phyloP scores from a whole-genome alignment of 2,797 vertebrate species.

The Euphonia xanthogaster region DNA sequence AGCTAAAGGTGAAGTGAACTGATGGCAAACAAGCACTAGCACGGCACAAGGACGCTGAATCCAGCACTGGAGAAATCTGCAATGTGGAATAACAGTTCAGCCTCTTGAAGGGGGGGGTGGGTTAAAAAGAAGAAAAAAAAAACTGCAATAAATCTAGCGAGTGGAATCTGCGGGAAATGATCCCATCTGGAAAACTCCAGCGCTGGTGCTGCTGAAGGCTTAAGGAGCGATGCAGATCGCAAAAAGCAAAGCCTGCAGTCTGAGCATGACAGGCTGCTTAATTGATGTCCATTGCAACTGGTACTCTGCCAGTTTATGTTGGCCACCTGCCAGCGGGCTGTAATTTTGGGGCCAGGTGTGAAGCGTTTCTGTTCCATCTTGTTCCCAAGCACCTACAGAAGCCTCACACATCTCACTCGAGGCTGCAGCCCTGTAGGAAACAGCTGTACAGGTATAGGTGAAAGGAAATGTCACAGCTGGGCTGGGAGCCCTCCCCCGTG shows the following conservation, averaged over 20 bases:
- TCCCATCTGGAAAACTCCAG: slow-evolving; percentile 78
- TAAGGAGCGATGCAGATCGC: slow-evolving; percentile 63
- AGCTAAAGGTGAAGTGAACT: neutral
- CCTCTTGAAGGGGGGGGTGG: slow-evolving; percentile 25
- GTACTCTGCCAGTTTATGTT: slow-evolving; percentile 81
- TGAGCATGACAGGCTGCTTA: slow-evolving; percentile 79
- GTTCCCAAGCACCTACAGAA: slow-evolving; percentile 80
- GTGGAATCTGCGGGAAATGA: slow-evolving; percentile 71
- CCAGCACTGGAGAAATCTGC: slow-evolving; percentile 63
- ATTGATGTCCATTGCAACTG: slow-evolving; percentile 84
- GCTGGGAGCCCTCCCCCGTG: slow-evolving; percentile 31
- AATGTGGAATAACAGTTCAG: slow-evolving; percentile 63
- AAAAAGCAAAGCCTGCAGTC: slow-evolving; percentile 71
- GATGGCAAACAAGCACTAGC: slow-evolving; percentile 11
- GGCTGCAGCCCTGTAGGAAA: slow-evolving; percentile 77
- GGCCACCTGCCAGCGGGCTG: slow-evolving; percentile 79
- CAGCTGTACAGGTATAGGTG: slow-evolving; percentile 77
- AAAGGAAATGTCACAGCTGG: slow-evolving; percentile 73
- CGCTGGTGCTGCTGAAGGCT: slow-evolving; percentile 68
- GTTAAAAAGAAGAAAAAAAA: neutral
- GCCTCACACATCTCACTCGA: slow-evolving; percentile 73
- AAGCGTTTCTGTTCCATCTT: slow-evolving; percentile 83
- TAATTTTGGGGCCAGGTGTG: slow-evolving; percentile 83
- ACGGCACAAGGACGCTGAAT: slow-evolving; percentile 35
- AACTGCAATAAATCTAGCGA: slow-evolving; percentile 70